These are phyloP conservation scores for Dolichopus griseipennis DNA, from an alignment of 2,888 invertebrate genomes.

Conservation along the genomic window DNA sequence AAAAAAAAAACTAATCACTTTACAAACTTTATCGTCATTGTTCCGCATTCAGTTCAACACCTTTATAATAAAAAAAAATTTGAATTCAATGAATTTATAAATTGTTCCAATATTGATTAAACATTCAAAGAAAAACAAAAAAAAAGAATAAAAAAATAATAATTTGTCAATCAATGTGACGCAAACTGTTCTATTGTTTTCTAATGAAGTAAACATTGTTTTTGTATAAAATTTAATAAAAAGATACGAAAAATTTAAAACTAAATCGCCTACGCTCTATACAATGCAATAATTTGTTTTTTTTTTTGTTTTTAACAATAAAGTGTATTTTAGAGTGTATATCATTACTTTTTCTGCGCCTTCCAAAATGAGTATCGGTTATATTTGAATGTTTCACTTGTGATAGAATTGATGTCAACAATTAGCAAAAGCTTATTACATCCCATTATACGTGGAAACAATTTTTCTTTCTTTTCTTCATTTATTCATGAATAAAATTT, in stretches of 20 bases:
- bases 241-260: background rate
- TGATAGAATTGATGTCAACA: background rate
- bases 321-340: background rate
- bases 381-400: background rate
- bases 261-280: background rate
- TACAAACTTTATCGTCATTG: background rate
- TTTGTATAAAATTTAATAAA: background rate
- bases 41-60: background rate
- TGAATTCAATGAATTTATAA: background rate
- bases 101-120: background rate
- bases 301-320: background rate
- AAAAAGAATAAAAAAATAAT: background rate
- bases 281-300: background rate
- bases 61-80: background rate
- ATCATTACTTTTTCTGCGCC: too few relatives aligned
- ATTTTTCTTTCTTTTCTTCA: too few relatives aligned
- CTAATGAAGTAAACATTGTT: background rate
- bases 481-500: too few relatives aligned
- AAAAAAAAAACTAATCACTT: background rate
- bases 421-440: background rate
- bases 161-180: slow-evolving; percentile 3
- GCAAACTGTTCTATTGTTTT: background rate
- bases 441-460: too few relatives aligned
- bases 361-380: background rate
- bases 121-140: background rate